Evolutionary conservation across 2,113 vertebrate species (phyloP), one percentile per base, ranked within the genome.

Genomic region (Anoura caudifer): DNA sequence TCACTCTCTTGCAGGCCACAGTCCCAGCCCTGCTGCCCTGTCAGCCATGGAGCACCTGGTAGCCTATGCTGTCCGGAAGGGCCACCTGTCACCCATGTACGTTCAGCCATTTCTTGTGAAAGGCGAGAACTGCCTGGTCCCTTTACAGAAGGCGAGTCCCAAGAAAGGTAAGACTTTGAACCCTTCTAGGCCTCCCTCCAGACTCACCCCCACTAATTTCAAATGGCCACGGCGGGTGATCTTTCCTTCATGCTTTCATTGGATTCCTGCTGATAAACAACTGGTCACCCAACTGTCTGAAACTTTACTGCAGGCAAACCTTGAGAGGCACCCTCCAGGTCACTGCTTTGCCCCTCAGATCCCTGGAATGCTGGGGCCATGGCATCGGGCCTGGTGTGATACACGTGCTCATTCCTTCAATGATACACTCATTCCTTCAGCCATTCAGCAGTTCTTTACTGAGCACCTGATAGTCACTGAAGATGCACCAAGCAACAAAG

Each of bases 71-170:
- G 81, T 98, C 70, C 81, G 16, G 61, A 92, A 43, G 33, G 92
- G 95, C 52, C 54, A 92, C 77, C 63, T 98, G 56, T 95, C 97
- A 47, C 11, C 96, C 47, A 20, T 13, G 14, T 97, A 96, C 1
- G 17, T 54, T n/a, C 97, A 98, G 77, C 97, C 96, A 17, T 77
- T 97, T 52, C 56, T 97, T 81, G 92, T 91, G 75, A 89, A 94
- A 81, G 85, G 87, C 0, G 96, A 97, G 86, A 84, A 59, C 76
- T 97, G 97, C 77, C 76, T 97, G 80, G 65, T 9, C 33, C 85
- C 95, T 45, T 84, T 20, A 4, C 89, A 76, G 75, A 92, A 92
- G 7, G 13, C 1, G 2, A 87, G 52, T 20, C 36, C 15, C 9
- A 95, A 87, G 69, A 89, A 67, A 95, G 97, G 97, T 97, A 91